Evolutionary conservation across 2,888 invertebrate genomes (phyloP).

Genomic region (Nomada ferruginata): DNA sequence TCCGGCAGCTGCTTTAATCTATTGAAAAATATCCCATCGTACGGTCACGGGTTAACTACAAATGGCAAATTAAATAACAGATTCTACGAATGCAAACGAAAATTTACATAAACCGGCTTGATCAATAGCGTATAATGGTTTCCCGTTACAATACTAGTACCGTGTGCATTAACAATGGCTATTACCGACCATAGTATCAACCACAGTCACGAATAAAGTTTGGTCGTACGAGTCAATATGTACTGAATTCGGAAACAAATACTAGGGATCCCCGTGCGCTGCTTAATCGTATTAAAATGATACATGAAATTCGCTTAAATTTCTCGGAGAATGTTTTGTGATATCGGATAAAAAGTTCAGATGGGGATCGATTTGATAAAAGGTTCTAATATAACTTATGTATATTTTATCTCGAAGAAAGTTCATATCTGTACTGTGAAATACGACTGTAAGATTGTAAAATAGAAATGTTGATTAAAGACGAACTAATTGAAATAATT

Average conservation of each 20-base stretch:
- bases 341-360: not conserved
- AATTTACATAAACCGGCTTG: not conserved
- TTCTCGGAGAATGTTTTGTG: not conserved
- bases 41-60: not conserved
- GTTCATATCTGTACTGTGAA: not conserved
- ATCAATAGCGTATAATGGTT: constrained; percentile 9
- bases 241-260: not conserved
- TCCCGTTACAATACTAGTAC: not conserved
- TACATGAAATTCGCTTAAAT: not conserved
- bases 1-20: not conserved
- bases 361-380: not conserved
- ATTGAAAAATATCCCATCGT: constrained; percentile 25
- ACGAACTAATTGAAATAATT: not conserved
- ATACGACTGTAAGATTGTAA: not conserved
- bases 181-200: not conserved
- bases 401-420: no score
- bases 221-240: constrained; percentile 9
- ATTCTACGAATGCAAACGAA: constrained; percentile 2
- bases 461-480: not conserved
- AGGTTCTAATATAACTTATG: no score
- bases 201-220: constrained; percentile 32
- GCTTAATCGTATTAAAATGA: not conserved
- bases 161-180: constrained; percentile 21
- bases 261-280: not conserved
- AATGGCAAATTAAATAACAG: constrained; percentile 35